phyloP scores from a whole-genome alignment of 2,797 vertebrate genomes.

The Apogon talboti region DNA sequence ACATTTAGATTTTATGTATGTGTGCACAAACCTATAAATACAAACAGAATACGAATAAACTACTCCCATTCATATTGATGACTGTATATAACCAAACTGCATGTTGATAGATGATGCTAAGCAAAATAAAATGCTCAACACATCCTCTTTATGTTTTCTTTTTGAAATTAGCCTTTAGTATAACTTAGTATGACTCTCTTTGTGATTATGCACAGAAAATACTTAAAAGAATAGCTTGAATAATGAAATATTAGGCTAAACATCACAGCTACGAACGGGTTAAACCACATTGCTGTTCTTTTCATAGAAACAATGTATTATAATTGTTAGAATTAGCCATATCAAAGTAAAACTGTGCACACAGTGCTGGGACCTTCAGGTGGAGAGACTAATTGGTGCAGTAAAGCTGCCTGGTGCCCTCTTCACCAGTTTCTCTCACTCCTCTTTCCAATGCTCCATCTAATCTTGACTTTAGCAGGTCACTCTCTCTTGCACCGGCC shows the following conservation, averaged over 20 bases:
- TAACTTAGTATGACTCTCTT: background rate
- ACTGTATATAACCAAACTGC: slow-evolving; percentile 10
- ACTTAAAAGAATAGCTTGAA: background rate
- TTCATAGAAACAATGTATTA: slow-evolving; percentile 33
- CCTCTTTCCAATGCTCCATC: slow-evolving; percentile 16
- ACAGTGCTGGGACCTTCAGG: slow-evolving; percentile 36
- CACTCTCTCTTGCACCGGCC: background rate
- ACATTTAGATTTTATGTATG: background rate
- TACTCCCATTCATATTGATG: slow-evolving; percentile 7
- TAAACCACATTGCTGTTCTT: slow-evolving; percentile 12
- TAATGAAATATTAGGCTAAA: slow-evolving; percentile 1
- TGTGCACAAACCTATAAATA: slow-evolving; percentile 13
- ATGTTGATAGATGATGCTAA: slow-evolving; percentile 24
- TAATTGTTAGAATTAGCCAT: slow-evolving; percentile 56
- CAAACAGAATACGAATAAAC: slow-evolving; percentile 39
- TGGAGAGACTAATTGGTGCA: slow-evolving; percentile 55
- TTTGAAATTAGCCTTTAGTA: no score
- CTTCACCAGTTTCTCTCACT: slow-evolving; percentile 33
- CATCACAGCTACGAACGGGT: background rate
- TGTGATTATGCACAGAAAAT: slow-evolving; percentile 6
- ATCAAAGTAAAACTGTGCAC: slow-evolving; percentile 47
- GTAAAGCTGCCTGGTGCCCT: slow-evolving; percentile 40
- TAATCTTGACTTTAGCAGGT: slow-evolving; percentile 17
- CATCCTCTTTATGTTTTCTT: slow-evolving; percentile 1
- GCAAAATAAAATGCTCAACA: background rate